Conservation (phyloP, 2,797 vertebrate species). For the Hyperoplus lanceolatus region DNA sequence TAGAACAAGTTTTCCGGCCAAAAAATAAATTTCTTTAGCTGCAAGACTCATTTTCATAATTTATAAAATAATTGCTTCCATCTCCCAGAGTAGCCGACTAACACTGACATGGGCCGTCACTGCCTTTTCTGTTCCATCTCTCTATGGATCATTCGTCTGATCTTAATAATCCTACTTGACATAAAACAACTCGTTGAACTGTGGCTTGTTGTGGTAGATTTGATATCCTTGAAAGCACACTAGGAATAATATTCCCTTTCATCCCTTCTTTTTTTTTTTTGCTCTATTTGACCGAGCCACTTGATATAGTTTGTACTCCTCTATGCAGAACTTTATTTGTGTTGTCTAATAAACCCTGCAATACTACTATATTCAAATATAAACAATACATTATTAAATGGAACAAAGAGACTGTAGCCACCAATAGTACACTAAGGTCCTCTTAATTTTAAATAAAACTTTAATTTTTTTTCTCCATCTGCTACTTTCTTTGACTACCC, state of each 20-base stretch:
- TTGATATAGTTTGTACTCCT: neutral
- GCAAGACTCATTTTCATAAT: neutral
- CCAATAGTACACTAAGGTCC: neutral
- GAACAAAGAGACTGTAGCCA: neutral
- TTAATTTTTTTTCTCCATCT: too few species aligned
- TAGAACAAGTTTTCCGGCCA: neutral
- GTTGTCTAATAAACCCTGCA: neutral
- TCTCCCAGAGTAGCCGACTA: neutral
- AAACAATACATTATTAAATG: neutral
- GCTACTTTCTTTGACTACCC: too few species aligned
- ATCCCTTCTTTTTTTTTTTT: neutral
- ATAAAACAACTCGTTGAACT: constrained; percentile 15
- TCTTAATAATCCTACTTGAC: constrained; percentile 29
- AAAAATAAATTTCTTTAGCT: neutral
- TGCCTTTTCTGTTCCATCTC: neutral
- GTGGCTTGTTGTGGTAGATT: neutral
- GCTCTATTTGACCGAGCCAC: neutral
- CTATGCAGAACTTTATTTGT: neutral
- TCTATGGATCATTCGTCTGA: constrained; percentile 1
- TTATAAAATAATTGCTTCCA: neutral
- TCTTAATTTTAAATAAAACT: too few species aligned
- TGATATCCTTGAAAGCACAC: neutral
- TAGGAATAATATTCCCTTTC: neutral
- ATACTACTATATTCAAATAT: neutral
- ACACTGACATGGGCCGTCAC: neutral